Base-by-base conservation (phyloP, 2,113 vertebrate species). In the Odobenus rosmarus region DNA sequence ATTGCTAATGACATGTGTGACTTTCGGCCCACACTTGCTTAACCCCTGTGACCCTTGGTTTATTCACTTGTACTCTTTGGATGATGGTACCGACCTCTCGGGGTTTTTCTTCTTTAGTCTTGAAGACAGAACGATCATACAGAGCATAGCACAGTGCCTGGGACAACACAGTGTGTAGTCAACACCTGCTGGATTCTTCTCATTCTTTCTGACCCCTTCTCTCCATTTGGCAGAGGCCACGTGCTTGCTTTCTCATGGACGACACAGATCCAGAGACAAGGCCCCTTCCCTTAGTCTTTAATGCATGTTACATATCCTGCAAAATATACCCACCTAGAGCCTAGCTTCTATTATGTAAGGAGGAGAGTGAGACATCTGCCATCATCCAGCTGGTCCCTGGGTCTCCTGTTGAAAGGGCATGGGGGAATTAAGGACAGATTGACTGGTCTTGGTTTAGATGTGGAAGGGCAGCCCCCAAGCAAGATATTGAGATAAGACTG, bases 11-110 rank as follows among this genome's bases (percentile, higher is more conserved):
- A 33, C 53, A 24, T 61, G 19, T 49, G 19, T 86, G 55, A 51
- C 83, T 88, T 55, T 11, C 24, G 46, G 24, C 62, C 76, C 33
- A 69, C 67, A 69, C 19, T 59, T 39, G 14, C 72, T 85, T 69
- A 92, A n/a, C 23, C 7, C 9, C 1, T 13, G 36, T 71, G 49
- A 36, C 16, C 33, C 57, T 86, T 7, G 11, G 4, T 87, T 89
- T 85, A 55, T 64, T 79, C 28, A 82, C 39, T 26, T 84, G 23
- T 31, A 15, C 42, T 57, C 5, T 79, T 64, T 90, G 71, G 28
- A 69, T 57, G 67, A 18, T 2, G 76, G n/a, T 36, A 64, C 19
- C 9, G 31, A 49, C 5, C 0, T 62, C 6, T 2, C 0, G 13
- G 36, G 16, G 55, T 62, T 96, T 93, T 80, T 46, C 46, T 46